Evolutionary conservation across 2,888 invertebrate genomes (phyloP).

Genomic region (Drosophila gaucha): DNA sequence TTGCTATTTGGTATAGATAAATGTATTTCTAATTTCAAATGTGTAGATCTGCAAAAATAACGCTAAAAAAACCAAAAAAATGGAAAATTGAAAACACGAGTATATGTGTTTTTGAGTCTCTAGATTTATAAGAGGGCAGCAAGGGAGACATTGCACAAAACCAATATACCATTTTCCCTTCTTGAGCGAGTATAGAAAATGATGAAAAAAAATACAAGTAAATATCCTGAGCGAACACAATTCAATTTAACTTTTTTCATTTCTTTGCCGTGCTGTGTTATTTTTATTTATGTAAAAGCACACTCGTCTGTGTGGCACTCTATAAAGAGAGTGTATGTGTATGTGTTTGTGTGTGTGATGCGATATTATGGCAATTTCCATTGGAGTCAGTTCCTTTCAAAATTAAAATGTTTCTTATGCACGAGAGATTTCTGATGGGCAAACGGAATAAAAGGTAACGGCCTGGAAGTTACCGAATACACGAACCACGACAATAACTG

Average conservation of each 20-base stretch:
- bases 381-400: slow-evolving; percentile 73
- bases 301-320: slow-evolving; percentile 30
- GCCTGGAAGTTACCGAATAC: slow-evolving; percentile 72
- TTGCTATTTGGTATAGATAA: too few species aligned
- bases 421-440: slow-evolving; percentile 76
- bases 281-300: slow-evolving; percentile 75
- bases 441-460: slow-evolving; percentile 74
- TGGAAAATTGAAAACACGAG: too few species aligned
- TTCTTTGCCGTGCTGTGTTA: slow-evolving; percentile 68
- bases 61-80: too few species aligned
- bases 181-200: not conserved
- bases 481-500: slow-evolving; percentile 52
- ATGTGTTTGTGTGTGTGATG: slow-evolving; percentile 50
- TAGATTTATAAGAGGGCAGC: too few species aligned
- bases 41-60: too few species aligned
- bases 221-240: slow-evolving; percentile 76
- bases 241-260: slow-evolving; percentile 80
- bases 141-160: not conserved
- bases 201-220: slow-evolving; percentile 46
- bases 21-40: too few species aligned
- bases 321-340: slow-evolving; percentile 14
- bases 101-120: too few species aligned
- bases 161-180: not conserved
- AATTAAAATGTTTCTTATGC: slow-evolving; percentile 82
- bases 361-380: slow-evolving; percentile 77